phyloP scores from a whole-genome alignment of 1,140 invertebrate species.

The Hypsibius dujardini region DNA sequence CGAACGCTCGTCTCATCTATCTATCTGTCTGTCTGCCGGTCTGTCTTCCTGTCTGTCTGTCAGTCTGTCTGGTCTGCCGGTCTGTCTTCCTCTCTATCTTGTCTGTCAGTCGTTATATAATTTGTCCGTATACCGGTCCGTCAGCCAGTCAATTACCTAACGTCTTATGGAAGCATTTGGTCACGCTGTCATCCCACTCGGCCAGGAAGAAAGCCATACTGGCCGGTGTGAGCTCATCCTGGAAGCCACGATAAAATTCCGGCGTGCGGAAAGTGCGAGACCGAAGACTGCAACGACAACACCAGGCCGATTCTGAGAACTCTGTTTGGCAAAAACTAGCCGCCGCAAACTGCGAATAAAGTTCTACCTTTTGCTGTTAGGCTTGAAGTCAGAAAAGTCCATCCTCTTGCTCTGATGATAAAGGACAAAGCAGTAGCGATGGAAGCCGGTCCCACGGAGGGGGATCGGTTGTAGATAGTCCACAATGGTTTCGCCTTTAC shows the following conservation, averaged over 20 bases:
- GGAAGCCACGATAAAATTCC: conserved; percentile 63
- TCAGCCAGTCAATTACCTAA: conserved; percentile 41
- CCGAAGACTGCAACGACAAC: conserved; percentile 28
- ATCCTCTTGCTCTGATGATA: conserved; percentile 67
- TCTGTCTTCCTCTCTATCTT: background rate
- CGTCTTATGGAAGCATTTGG: conserved; percentile 57
- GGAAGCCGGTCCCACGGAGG: conserved; percentile 70
- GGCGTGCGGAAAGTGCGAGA: conserved; percentile 56
- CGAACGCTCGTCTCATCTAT: too few relatives aligned
- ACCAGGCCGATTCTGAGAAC: too few relatives aligned
- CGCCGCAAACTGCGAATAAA: too few relatives aligned
- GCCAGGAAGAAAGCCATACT: conserved; percentile 80
- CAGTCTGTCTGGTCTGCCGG: background rate
- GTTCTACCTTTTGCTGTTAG: too few relatives aligned
- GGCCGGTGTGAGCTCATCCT: conserved; percentile 68
- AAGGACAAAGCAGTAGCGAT: conserved; percentile 74
- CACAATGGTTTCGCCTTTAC: conserved; percentile 57
- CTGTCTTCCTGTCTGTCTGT: background rate
- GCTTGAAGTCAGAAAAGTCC: conserved; percentile 25
- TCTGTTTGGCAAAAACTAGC: too few relatives aligned
- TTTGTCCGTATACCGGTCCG: conserved; percentile 17
- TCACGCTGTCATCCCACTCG: conserved; percentile 65
- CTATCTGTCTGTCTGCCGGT: too few relatives aligned
- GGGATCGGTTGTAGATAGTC: conserved; percentile 82
- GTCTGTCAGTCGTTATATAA: conserved; percentile 17